Conservation (phyloP, 2,888 invertebrate species). For the Thymelicus lineola region DNA sequence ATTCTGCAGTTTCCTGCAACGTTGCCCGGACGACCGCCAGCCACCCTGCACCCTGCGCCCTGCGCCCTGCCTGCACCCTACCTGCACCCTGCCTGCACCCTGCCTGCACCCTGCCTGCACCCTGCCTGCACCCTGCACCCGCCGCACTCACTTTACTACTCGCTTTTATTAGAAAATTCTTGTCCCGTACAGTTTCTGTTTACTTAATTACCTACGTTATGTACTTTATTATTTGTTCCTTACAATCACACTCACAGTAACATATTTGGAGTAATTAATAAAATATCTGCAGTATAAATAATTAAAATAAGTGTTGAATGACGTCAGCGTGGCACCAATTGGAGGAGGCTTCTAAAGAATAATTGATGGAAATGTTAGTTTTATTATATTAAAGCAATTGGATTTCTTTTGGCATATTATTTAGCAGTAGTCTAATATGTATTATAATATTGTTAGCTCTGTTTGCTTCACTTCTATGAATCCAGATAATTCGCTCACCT, state of each 20-base stretch:
- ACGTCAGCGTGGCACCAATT: not conserved
- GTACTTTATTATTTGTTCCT: conserved; percentile 8
- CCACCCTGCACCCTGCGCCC: conserved; percentile 55
- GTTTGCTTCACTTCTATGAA: no score
- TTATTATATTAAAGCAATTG: not conserved
- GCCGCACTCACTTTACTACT: conserved; percentile 59
- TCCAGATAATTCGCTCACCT: no score
- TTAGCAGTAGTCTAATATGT: no score
- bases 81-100: conserved; percentile 63
- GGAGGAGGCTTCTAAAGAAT: not conserved
- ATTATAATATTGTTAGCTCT: no score
- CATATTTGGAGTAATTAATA: not conserved
- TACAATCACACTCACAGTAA: not conserved
- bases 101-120: conserved; percentile 53
- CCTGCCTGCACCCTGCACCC: conserved; percentile 39
- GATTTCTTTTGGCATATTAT: no score
- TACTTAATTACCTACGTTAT: conserved; percentile 39
- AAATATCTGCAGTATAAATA: not conserved
- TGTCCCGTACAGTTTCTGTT: conserved; percentile 47
- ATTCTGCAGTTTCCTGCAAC: conserved; percentile 85
- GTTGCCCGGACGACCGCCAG: conserved; percentile 71
- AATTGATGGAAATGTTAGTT: conserved; percentile 5
- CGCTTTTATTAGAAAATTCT: conserved; percentile 63
- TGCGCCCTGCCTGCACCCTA: conserved; percentile 36
- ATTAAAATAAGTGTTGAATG: not conserved